A percentile compares a stretch with the other conserved stretches of the same genome.
Evolutionary conservation across 2,888 invertebrate species (phyloP).

Genomic region (Scaptomyza cyrtandrae): DNA sequence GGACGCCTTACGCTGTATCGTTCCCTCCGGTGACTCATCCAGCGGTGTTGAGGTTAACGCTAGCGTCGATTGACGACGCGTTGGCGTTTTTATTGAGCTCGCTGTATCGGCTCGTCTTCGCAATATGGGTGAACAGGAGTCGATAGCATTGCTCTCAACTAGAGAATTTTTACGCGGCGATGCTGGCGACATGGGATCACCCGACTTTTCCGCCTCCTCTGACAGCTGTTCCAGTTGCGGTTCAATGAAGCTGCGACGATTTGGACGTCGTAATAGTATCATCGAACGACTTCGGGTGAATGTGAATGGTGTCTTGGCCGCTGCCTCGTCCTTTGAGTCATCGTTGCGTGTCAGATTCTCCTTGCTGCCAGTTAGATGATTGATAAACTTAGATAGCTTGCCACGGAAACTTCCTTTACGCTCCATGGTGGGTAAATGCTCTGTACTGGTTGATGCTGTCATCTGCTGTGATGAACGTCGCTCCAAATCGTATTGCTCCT

Average conservation of each 20-base stretch:
- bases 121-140: conserved; percentile 47
- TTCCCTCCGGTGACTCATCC: conserved; percentile 36
- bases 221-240: conserved; percentile 83
- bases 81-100: conserved; percentile 55
- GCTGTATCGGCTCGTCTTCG: conserved; percentile 57
- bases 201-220: conserved; percentile 81
- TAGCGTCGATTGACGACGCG: conserved; percentile 59
- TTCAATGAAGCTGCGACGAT: conserved; percentile 83
- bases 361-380: conserved; percentile 83
- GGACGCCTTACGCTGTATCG: conserved; percentile 61
- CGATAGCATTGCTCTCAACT: conserved; percentile 40
- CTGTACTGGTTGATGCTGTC: conserved; percentile 44
- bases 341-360: conserved; percentile 80
- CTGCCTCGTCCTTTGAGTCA: conserved; percentile 44
- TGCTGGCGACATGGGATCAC: conserved; percentile 76
- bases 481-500: conserved; percentile 65
- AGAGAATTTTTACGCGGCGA: conserved; percentile 77
- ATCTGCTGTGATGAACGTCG: conserved; percentile 39
- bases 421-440: conserved; percentile 81
- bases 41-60: conserved; percentile 75
- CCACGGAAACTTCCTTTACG: conserved; percentile 83
- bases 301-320: conserved; percentile 72
- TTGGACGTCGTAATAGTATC: conserved; percentile 82
- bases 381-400: conserved; percentile 82
- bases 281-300: conserved; percentile 84